Evolutionary conservation across 2,797 vertebrate genomes (phyloP).

Genomic region (Glyptemys insculpta): DNA sequence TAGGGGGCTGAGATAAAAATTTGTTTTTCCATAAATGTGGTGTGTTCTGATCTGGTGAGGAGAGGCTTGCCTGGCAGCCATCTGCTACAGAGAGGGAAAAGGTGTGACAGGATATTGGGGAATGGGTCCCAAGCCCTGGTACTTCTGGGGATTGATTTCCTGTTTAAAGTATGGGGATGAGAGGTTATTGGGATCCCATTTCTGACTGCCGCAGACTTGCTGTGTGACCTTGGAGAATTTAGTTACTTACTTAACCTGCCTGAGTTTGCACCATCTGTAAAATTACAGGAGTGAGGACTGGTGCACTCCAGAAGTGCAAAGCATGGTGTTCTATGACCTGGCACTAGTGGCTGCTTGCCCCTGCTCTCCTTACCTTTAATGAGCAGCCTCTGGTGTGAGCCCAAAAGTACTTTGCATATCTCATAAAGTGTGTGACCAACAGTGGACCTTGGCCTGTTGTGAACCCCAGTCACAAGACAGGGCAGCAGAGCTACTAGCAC

Average conservation of each 20-base stretch:
- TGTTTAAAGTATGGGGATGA: neutral
- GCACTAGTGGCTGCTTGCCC: neutral
- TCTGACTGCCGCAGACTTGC: neutral
- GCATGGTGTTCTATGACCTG: neutral
- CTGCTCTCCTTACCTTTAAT: neutral
- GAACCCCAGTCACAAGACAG: neutral
- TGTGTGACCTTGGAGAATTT: neutral
- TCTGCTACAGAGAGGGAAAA: neutral
- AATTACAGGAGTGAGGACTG: neutral
- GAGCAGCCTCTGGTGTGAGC: neutral
- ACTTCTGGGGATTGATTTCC: neutral
- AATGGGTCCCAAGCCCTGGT: neutral
- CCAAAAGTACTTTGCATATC: neutral
- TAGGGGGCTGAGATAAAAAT: conserved; percentile 39
- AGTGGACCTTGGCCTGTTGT: neutral
- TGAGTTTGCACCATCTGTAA: neutral
- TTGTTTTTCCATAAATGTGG: neutral
- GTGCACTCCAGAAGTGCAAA: neutral
- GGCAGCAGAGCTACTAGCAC: neutral
- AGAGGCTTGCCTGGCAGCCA: neutral
- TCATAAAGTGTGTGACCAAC: neutral
- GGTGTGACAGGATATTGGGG: neutral
- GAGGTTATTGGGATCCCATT: neutral
- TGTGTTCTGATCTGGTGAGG: neutral
- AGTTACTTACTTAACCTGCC: neutral